Evolutionary conservation across 1,140 invertebrate species (phyloP).

Genomic region (Dolichoris vasculosae): DNA sequence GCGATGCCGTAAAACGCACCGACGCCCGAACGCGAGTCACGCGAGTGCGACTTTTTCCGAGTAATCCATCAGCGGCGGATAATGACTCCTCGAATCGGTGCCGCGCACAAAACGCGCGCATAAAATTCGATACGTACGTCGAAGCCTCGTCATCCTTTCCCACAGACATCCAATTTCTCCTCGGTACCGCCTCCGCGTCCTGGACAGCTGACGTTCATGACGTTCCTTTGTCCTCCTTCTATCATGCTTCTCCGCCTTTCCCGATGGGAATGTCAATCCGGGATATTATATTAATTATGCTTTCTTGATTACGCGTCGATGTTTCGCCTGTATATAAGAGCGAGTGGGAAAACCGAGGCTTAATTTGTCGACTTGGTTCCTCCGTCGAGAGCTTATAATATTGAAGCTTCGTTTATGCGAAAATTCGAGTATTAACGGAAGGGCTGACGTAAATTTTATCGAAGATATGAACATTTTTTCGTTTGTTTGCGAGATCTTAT

Average conservation of each 20-base stretch:
- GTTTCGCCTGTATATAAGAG: not conserved
- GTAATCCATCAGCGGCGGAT: slow-evolving; percentile 21
- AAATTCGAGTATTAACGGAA: no score
- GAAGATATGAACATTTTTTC: no score
- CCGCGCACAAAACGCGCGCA: no score
- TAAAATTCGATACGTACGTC: not conserved
- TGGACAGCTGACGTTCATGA: not conserved
- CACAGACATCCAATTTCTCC: not conserved
- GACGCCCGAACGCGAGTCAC: not conserved
- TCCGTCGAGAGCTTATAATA: not conserved
- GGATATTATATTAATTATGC: not conserved
- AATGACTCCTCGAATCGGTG: not conserved
- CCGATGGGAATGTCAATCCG: not conserved
- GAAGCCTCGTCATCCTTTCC: not conserved
- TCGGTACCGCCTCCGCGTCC: not conserved
- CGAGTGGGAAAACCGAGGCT: no score
- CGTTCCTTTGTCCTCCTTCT: not conserved
- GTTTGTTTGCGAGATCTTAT: no score
- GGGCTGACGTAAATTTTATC: no score
- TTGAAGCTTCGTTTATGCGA: not conserved
- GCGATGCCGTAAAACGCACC: slow-evolving; percentile 15
- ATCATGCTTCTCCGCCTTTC: not conserved
- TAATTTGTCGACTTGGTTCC: not conserved
- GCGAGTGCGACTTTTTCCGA: slow-evolving; percentile 28
- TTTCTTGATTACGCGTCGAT: not conserved